Evolutionary conservation across 2,113 vertebrate species (phyloP).

Genomic region (Melanostigma gelatinosum): DNA sequence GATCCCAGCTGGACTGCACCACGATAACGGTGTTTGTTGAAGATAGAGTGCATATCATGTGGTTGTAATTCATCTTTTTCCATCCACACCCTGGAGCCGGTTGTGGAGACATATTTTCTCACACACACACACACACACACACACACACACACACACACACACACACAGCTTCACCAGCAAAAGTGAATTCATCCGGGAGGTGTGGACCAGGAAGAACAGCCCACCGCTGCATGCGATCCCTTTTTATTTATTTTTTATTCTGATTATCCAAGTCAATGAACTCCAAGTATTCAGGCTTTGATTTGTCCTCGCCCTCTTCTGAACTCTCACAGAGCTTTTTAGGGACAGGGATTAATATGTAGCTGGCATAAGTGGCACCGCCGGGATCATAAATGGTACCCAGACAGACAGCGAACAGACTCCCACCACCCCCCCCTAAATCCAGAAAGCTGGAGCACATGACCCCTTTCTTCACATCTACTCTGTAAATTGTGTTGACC

Average conservation of each 20-base stretch:
- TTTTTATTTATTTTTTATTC: not conserved
- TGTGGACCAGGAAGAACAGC: constrained; percentile 57
- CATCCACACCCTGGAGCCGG: constrained; percentile 3
- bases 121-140: constrained; percentile 8
- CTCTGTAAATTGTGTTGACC: constrained; percentile 4
- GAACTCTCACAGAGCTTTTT: constrained; percentile 1
- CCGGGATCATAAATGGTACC: constrained; percentile 33
- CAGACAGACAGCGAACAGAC: constrained; percentile 21
- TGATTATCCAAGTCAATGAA: not conserved
- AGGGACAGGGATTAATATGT: constrained; percentile 30
- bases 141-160: not conserved
- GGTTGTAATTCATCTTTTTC: not conserved
- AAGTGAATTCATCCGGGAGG: constrained; percentile 57
- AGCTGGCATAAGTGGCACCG: constrained; percentile 24
- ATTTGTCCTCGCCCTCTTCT: not conserved
- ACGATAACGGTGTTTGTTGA: not conserved
- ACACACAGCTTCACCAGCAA: constrained; percentile 12
- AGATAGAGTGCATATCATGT: not conserved
- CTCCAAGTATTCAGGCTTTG: not conserved
- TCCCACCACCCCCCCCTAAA: not conserved
- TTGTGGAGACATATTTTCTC: constrained; percentile 16
- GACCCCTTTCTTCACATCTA: constrained; percentile 37
- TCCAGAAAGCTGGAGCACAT: constrained; percentile 69
- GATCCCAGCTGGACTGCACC: not conserved
- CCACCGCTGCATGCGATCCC: not conserved